phyloP scores from a whole-genome alignment of 2,113 vertebrate genomes.

The Saguinus midas region DNA sequence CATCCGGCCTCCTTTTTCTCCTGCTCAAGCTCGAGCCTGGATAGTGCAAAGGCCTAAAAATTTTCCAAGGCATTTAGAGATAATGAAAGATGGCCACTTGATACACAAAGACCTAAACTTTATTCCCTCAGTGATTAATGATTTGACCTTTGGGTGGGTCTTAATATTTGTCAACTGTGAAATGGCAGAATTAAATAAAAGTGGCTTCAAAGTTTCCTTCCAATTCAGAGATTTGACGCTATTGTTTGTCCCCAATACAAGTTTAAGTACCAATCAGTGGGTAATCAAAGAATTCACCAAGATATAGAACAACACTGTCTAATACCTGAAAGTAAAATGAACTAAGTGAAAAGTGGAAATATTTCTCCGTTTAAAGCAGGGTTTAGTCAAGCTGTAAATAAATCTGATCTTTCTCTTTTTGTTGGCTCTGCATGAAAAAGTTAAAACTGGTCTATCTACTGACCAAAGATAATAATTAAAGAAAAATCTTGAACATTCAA shows the following conservation, averaged over 20 bases:
- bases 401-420: neutral
- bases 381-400: neutral
- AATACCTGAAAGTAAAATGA: constrained; percentile 17
- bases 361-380: neutral
- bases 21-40: neutral
- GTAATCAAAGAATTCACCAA: neutral
- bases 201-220: neutral
- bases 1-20: neutral
- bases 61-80: neutral
- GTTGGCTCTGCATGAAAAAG: neutral
- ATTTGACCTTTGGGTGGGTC: neutral
- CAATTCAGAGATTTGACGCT: neutral
- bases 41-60: neutral
- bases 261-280: neutral
- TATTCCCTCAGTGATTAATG: neutral
- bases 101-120: neutral
- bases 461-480: neutral
- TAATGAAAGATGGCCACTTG: neutral
- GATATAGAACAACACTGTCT: neutral
- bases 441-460: neutral
- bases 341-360: constrained; percentile 15
- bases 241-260: neutral
- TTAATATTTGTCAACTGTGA: neutral
- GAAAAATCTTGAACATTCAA: neutral
- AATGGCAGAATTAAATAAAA: constrained; percentile 7